phyloP scores from a whole-genome alignment of 2,797 vertebrate genomes.

The Pseudocheirus occidentalis region DNA sequence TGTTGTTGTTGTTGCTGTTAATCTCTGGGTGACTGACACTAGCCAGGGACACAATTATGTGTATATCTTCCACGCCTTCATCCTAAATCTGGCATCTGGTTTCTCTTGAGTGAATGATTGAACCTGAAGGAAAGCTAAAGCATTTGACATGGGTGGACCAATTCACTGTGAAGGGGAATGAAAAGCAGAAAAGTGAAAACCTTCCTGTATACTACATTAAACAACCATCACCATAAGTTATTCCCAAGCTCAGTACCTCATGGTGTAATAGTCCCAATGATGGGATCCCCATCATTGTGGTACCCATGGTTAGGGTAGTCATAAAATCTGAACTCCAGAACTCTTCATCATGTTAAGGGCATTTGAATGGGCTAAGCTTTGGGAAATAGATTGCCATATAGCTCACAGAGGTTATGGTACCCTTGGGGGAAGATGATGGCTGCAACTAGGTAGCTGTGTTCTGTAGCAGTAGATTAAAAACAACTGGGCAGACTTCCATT shows the following conservation, averaged over 20 bases:
- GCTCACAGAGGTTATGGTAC: accelerated
- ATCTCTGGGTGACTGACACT: neutral
- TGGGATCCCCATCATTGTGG: neutral
- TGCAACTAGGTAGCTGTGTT: neutral
- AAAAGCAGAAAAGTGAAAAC: neutral
- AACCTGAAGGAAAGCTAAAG: neutral
- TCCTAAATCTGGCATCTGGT: neutral
- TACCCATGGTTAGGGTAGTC: neutral
- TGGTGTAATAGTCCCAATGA: neutral
- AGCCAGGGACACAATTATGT: neutral
- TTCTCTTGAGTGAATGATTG: neutral
- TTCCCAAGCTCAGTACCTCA: neutral
- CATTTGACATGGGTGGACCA: neutral
- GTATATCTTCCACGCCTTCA: accelerated
- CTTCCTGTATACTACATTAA: neutral
- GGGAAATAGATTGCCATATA: accelerated
- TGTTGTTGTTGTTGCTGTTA: neutral
- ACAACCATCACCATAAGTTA: too few species aligned
- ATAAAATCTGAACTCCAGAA: neutral
- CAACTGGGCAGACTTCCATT: neutral
- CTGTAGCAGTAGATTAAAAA: neutral
- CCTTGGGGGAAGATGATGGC: neutral
- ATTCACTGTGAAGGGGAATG: neutral
- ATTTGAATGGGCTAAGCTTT: accelerated
- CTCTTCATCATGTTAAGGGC: neutral